Evolutionary conservation across 2,797 vertebrate genomes (phyloP), one percentile per base, ranked within the genome.

Genomic region (Carcharodon carcharias): DNA sequence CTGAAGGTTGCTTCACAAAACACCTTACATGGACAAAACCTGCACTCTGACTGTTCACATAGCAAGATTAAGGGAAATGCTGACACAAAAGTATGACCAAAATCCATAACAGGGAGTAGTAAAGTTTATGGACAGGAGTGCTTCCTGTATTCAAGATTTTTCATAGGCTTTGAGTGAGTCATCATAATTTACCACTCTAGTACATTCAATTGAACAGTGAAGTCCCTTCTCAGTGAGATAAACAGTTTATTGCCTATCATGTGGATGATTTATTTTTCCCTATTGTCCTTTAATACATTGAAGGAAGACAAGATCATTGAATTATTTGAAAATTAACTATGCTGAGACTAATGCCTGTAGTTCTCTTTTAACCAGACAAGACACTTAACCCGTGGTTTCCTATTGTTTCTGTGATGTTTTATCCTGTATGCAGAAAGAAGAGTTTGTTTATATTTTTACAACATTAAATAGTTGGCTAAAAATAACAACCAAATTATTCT

Each of bases 401-500:
- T 9, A n/a, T 12, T 67, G 91, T 65, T 93, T 3, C 91, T 26
- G 63, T 67, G 63, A 61, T 18, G 88, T 91, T 61, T 31, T 61
- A 56, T 61, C 1, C 31, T 63, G 56, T 91, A 56, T 21, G 63
- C 0, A n/a, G 63, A 93, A 67, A 18, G n/a, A 93, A 63, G 8
- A 26, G n/a, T 63, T 67, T 45, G n/a, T 45, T 93, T 93, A 93
- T 67, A 67, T 67, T 67, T 93, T 93, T 61, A 93, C 91, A 63
- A 63, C 89, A 93, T 65, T n/a, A 93, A 93, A n/a, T 93, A 61
- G 40, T 65, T 12, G 28, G 91, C 4, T 45, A 93, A 93, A 93
- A 93, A 67, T 93, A 65, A 93, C n/a, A 93, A 45, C 7, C n/a
- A 9, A 67, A 67, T 93, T 93, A 93, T 93, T 93, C 31, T 61